Conservation (phyloP, 2,113 vertebrate species). For the Dryoscopus gambensis region DNA sequence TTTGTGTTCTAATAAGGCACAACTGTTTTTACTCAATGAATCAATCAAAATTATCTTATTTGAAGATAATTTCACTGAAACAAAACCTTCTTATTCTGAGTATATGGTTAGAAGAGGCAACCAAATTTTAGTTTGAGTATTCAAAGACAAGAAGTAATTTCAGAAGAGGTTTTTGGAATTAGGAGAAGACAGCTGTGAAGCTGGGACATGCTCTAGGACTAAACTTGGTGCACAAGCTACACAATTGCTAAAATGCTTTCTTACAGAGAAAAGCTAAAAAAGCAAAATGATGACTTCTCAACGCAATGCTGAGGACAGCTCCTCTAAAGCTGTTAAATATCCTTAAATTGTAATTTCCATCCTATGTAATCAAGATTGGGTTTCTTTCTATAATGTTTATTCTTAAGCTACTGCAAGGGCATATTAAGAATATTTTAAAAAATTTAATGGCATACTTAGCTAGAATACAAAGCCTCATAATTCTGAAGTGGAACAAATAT, state of each 20-base stretch:
- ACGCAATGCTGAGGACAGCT: not conserved
- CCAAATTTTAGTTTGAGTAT: not conserved
- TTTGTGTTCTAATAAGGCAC: not conserved
- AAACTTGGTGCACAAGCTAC: not conserved
- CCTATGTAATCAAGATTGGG: not conserved
- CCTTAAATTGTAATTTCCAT: not conserved
- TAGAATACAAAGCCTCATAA: not conserved
- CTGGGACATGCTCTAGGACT: slow-evolving; percentile 8
- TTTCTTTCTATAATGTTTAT: not conserved
- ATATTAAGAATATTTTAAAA: not conserved
- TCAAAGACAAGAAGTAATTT: slow-evolving; percentile 13
- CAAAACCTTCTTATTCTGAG: not conserved
- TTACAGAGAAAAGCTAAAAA: not conserved
- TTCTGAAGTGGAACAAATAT: not conserved
- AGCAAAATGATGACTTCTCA: not conserved
- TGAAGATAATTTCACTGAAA: not conserved
- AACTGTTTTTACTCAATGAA: not conserved
- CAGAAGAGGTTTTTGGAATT: not conserved
- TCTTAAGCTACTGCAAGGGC: not conserved
- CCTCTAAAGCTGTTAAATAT: not conserved
- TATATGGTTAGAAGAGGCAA: not conserved
- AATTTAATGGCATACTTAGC: not conserved
- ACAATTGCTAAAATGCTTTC: slow-evolving; percentile 14
- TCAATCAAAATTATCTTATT: slow-evolving; percentile 23
- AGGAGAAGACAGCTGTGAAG: slow-evolving; percentile 17